Evolutionary conservation across 1,140 invertebrate species (phyloP).

Genomic region (honey bee (Apis mellifera)): Amel_HAv3.1 CM009931.2:14436001-14436500

Average conservation of each 20-base stretch:
- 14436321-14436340: constrained; percentile 80
- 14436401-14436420: constrained; percentile 78
- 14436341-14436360: constrained; percentile 67
- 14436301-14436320: constrained; percentile 62
- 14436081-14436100: too few relatives aligned
- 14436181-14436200: neutral
- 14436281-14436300: constrained; percentile 51
- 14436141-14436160: too few relatives aligned
- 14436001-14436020: too few relatives aligned
- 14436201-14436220: neutral
- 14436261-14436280: constrained; percentile 31
- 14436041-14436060: too few relatives aligned
- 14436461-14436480: constrained; percentile 24
- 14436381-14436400: constrained; percentile 71
- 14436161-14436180: constrained; percentile 3
- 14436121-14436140: too few relatives aligned
- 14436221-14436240: neutral
- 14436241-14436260: constrained; percentile 44
- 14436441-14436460: constrained; percentile 70
- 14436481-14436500: neutral
- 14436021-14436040: too few relatives aligned
- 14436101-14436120: too few relatives aligned
- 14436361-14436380: constrained; percentile 54
- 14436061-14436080: too few relatives aligned
- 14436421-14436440: constrained; percentile 70